phyloP scores from a whole-genome alignment of 2,888 invertebrate genomes.

The Polia nebulosa region DNA sequence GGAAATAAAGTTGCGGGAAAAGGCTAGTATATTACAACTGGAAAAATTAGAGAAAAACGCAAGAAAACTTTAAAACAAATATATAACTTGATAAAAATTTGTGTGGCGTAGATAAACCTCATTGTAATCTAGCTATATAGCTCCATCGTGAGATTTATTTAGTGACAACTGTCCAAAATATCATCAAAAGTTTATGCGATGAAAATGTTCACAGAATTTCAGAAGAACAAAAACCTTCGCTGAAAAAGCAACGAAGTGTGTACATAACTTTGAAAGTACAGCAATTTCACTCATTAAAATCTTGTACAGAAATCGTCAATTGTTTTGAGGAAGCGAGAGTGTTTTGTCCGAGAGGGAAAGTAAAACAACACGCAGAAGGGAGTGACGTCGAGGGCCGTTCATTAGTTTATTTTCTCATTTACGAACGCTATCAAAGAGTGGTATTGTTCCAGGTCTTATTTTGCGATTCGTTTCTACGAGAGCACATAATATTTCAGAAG shows the following conservation, averaged over 20 bases:
- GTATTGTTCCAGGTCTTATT: slow-evolving; percentile 28
- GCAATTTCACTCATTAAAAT: slow-evolving; percentile 11
- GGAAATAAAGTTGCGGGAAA: background rate
- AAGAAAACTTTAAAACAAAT: background rate
- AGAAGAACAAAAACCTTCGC: background rate
- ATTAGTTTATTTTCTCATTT: slow-evolving; percentile 53
- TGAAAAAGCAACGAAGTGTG: slow-evolving; percentile 12
- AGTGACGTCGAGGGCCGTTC: slow-evolving; percentile 41
- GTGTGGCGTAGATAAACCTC: background rate
- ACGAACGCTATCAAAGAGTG: slow-evolving; percentile 30
- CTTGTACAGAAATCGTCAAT: slow-evolving; percentile 29
- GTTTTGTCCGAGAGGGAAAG: slow-evolving; percentile 31
- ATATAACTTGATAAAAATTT: background rate
- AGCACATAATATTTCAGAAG: background rate
- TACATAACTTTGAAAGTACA: slow-evolving; percentile 26
- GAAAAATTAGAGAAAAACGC: background rate
- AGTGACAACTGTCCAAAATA: slow-evolving; percentile 3
- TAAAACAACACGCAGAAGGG: slow-evolving; percentile 35
- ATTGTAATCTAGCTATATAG: background rate
- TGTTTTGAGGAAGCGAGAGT: slow-evolving; percentile 47
- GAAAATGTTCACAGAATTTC: slow-evolving; percentile 20
- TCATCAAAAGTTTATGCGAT: background rate
- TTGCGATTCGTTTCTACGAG: slow-evolving; percentile 10
- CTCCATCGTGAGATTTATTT: background rate
- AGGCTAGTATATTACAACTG: background rate